Conservation (phyloP, 2,888 invertebrate species). For the Platynereis dumerilii region DNA sequence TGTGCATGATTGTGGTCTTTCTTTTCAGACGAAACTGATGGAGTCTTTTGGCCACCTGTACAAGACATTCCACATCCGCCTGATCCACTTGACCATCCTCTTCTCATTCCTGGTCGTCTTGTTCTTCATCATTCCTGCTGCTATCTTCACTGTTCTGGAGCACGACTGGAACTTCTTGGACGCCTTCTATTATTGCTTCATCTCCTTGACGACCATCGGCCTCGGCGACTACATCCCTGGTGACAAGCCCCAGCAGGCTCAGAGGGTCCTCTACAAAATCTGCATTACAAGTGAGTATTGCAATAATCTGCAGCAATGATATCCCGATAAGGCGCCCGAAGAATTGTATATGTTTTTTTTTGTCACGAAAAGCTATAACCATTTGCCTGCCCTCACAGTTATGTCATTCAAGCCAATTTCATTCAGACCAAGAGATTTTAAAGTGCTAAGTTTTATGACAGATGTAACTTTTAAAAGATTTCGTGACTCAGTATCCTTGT, state of each 20-base stretch:
- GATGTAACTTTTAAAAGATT: too few species aligned
- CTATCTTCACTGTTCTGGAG: slow-evolving; percentile 77
- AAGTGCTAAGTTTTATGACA: too few species aligned
- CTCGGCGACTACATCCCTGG: slow-evolving; percentile 90
- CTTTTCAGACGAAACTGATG: slow-evolving; percentile 25
- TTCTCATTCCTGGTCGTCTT: slow-evolving; percentile 66
- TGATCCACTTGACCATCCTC: slow-evolving; percentile 77
- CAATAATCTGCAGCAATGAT: neutral
- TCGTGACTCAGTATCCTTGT: too few species aligned
- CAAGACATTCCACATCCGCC: slow-evolving; percentile 68
- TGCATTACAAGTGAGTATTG: slow-evolving; percentile 77
- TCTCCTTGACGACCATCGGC: slow-evolving; percentile 85
- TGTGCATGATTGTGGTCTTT: too few species aligned
- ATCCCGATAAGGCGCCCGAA: too few species aligned
- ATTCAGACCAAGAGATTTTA: too few species aligned
- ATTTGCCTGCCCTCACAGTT: too few species aligned
- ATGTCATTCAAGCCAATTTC: too few species aligned
- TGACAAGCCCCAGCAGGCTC: slow-evolving; percentile 77
- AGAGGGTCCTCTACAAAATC: slow-evolving; percentile 83
- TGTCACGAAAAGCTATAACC: too few species aligned
- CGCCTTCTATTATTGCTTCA: slow-evolving; percentile 89
- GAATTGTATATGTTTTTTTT: too few species aligned
- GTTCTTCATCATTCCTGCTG: slow-evolving; percentile 79
- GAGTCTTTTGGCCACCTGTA: slow-evolving; percentile 47
- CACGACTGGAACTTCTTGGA: slow-evolving; percentile 85